Evolutionary conservation across 2,888 invertebrate genomes (phyloP), one percentile per base, ranked within the genome.

Genomic region (Ormyrus rosae): DNA sequence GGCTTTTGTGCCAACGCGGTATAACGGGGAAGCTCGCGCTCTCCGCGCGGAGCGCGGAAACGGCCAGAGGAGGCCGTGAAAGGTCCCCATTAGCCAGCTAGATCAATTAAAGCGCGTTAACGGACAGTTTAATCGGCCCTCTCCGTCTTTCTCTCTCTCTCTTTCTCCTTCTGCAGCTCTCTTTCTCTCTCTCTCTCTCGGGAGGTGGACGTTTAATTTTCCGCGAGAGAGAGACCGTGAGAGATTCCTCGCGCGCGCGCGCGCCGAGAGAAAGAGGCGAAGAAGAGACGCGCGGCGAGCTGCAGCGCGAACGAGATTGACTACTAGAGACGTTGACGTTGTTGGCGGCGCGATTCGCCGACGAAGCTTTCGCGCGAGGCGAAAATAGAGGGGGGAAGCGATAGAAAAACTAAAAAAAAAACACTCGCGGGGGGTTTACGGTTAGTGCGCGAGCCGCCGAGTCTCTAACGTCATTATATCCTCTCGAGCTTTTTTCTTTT

Each of bases 101-200:
- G 85, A 85, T 86, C 86, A 84, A 86, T 86, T 86, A 86, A 86
- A 85, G 84, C 83, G 83, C 83, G 85, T 84, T 85, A 85, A 86
- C 83, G 84, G 84, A 84, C 82, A 84, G 82, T 83, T 84, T 85
- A 85, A 83, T 84, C 84, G 83, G 63, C 75, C 71, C 60, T 55
- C 65, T 56, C 8, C 13, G 10, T 69, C 69, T 19, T 51, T 51
- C 51, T 51, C 45, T 68, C 68, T 34, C 3, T 9, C 60, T 60
- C 70, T 46, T 8, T 9, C 68, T 68, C 11, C 68, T 34, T 34
- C 34, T 34, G 34, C 34, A 34, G 34, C 4, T 34, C 34, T 34
- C 34, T 68, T 11, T n/a, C 53, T 11, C 64, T 65, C 63, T n/a
- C 53, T 11, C 64, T 65, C 63, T 67, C 53, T n/a, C 34, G 10